Evolutionary conservation across 2,113 vertebrate genomes (phyloP).

Genomic region (Catagonus wagneri): DNA sequence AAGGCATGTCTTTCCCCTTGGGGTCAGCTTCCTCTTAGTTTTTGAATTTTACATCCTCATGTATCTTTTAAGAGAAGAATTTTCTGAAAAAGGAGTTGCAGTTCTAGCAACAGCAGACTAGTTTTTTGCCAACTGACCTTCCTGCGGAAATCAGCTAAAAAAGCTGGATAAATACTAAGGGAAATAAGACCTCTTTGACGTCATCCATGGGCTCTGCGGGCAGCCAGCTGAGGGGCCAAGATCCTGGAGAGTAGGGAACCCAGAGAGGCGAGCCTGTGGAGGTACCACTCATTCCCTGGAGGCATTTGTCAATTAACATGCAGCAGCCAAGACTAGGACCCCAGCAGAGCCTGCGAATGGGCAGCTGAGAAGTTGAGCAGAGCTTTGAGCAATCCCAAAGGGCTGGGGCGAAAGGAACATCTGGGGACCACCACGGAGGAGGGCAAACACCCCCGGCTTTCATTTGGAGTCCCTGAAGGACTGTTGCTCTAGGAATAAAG

Average conservation of each 20-base stretch:
- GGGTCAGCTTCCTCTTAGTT: background rate
- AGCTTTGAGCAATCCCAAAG: background rate
- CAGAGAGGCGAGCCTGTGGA: background rate
- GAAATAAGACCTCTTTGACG: background rate
- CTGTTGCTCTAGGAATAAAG: background rate
- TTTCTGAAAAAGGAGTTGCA: background rate
- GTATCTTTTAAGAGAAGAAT: constrained; percentile 6
- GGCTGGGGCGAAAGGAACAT: background rate
- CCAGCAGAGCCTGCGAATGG: no score
- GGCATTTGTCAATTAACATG: background rate
- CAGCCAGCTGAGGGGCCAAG: background rate
- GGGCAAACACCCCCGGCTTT: background rate
- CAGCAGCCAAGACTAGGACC: background rate
- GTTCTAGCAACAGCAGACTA: background rate
- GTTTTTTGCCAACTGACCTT: background rate
- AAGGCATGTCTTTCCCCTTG: background rate
- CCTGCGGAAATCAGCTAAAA: background rate
- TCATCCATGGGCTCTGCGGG: background rate
- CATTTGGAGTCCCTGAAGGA: background rate
- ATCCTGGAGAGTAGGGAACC: background rate
- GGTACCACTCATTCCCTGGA: background rate
- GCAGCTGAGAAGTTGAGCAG: background rate
- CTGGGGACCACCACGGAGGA: background rate
- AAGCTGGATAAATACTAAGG: background rate
- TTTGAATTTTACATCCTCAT: constrained; percentile 17